Evolutionary conservation across 2,888 invertebrate genomes (phyloP), one percentile per base, ranked within the genome.

Genomic region (Catocala fraxini): DNA sequence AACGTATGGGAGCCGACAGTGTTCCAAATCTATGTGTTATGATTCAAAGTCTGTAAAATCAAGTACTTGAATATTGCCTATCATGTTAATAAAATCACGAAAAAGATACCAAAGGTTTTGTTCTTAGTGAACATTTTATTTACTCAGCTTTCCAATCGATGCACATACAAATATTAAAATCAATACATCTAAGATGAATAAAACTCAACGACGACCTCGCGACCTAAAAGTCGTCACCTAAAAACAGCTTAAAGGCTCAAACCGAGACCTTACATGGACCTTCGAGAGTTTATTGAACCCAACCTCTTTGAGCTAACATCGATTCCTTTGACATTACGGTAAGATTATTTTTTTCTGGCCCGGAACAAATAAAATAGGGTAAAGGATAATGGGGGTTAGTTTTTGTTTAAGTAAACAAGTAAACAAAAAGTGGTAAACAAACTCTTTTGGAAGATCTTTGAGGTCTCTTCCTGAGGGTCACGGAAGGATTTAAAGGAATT

Each of bases 251-350:
- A 59, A 73, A 80, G 77, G 81, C 79, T 82, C 83, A 83, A 86
- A 84, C 84, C 80, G 79, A 82, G 78, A 81, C 80, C 80, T 85
- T 79, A 82, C 74, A 75, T 75, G 71, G 77, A 74, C 80, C 83
- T 80, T 79, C 73, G 75, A 75, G 53, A 78, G 89, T 77, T 70
- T 85, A 75, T 78, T 82, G 87, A 89, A 87, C 90, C 63, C 75
- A 60, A 68, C 70, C 79, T 72, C 75, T 77, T 73, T 73, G 58
- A 65, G 60, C 59, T 63, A 67, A 70, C 67, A 64, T 67, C 56
- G 43, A 59, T 57, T 71, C 66, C 69, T 80, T 75, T 70, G 70
- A 69, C 71, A 71, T 71, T 68, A 65, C 59, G 52, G 42, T 41
- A 48, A 67, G 63, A 70, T 71, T 71, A 68, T 77, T 68, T 70